phyloP scores from a whole-genome alignment of 2,113 vertebrate species.

The Syngnathus typhle region DNA sequence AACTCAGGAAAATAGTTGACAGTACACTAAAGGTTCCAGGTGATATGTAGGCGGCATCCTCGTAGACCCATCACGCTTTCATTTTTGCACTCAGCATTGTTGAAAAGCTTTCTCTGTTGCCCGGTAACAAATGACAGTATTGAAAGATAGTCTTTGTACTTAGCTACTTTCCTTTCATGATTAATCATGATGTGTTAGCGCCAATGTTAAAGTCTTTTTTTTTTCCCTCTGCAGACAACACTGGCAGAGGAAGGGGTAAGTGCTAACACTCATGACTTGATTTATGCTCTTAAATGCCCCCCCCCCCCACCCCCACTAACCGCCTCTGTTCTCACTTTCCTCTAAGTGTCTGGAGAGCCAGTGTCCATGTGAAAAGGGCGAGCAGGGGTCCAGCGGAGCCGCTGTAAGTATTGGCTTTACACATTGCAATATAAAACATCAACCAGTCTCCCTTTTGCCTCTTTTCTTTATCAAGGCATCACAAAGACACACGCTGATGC shows the following conservation, averaged over 20 bases:
- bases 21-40: slow-evolving; percentile 8
- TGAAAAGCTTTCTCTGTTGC: not conserved
- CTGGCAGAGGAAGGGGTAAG: slow-evolving; percentile 81
- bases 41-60: slow-evolving; percentile 36
- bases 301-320: slow-evolving; percentile 8
- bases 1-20: slow-evolving; percentile 19
- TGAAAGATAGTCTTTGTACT: slow-evolving; percentile 7
- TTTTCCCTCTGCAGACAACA: slow-evolving; percentile 64
- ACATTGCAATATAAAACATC: not conserved
- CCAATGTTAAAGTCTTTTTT: slow-evolving; percentile 18
- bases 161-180: slow-evolving; percentile 7
- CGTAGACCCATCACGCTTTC: slow-evolving; percentile 10
- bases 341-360: slow-evolving; percentile 71
- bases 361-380: slow-evolving; percentile 83
- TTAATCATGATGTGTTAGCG: not conserved
- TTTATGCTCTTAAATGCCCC: not conserved
- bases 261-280: slow-evolving; percentile 15
- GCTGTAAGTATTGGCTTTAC: slow-evolving; percentile 71
- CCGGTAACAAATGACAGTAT: slow-evolving; percentile 1
- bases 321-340: slow-evolving; percentile 24
- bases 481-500: slow-evolving; percentile 31
- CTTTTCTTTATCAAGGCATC: not conserved
- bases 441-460: slow-evolving; percentile 11
- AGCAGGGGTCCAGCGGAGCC: slow-evolving; percentile 75
- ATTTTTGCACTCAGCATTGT: slow-evolving; percentile 27